A percentile compares a stretch with the other conserved stretches of the same genome.
Conservation (phyloP, 2,113 vertebrate species). For the Aptenodytes patagonicus region DNA sequence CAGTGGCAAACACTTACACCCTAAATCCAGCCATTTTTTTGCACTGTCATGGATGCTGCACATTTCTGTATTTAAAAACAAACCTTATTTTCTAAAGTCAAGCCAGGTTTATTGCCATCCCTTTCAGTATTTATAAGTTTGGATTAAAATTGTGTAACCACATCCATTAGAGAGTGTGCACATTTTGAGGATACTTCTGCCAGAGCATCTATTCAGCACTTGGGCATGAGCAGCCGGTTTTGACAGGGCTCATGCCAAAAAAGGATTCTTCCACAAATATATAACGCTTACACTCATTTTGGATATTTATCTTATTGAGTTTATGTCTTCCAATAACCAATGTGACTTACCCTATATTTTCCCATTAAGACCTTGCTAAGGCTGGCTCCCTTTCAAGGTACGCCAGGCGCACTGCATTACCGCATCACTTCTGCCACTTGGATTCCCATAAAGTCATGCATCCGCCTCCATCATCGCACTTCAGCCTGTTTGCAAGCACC, state of each 20-base stretch:
- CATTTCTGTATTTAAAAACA: not conserved
- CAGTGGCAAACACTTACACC: not conserved
- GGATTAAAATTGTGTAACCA: not conserved
- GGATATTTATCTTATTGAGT: not conserved
- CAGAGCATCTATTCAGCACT: not conserved
- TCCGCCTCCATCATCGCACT: not conserved
- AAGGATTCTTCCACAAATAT: not conserved
- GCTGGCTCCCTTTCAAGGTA: not conserved
- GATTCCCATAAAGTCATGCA: not conserved
- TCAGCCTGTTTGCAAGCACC: not conserved
- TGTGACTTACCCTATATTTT: not conserved
- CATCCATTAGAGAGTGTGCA: not conserved
- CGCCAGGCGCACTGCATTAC: not conserved
- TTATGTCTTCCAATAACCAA: not conserved
- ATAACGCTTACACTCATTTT: not conserved
- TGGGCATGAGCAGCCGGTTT: not conserved
- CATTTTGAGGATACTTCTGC: not conserved
- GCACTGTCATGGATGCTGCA: not conserved
- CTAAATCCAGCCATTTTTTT: not conserved
- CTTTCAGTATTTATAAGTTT: not conserved
- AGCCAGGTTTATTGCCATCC: not conserved
- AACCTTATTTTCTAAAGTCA: not conserved
- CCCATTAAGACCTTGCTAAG: not conserved
- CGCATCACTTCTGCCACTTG: not conserved
- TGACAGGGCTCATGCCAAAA: not conserved